Conservation (phyloP, 2,888 invertebrate species). For the Himalopsyche kuldschensis region DNA sequence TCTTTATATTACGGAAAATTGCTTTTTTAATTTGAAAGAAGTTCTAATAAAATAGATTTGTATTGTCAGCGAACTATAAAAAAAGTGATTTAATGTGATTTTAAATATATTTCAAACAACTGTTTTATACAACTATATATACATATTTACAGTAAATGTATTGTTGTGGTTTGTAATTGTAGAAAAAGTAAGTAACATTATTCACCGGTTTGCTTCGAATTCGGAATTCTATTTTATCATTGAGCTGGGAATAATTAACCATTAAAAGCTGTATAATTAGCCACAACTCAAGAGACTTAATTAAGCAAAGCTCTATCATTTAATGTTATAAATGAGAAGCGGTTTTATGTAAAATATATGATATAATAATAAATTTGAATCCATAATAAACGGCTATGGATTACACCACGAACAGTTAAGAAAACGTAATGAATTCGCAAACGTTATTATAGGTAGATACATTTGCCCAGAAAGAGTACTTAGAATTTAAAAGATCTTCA, state of each 20-base stretch:
- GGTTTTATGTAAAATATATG: background rate
- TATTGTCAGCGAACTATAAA: no score
- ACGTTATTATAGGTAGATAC: background rate
- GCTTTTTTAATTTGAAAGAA: no score
- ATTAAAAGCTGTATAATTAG: background rate
- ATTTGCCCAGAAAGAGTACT: background rate
- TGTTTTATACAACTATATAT: no score
- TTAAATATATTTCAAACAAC: no score
- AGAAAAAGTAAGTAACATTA: background rate
- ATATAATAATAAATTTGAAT: background rate
- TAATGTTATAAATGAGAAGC: background rate
- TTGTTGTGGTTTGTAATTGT: background rate
- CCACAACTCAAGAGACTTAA: background rate
- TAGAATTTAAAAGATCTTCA: background rate
- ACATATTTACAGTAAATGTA: background rate
- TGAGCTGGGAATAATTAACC: background rate
- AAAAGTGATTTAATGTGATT: no score
- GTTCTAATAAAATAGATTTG: no score
- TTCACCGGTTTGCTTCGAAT: background rate
- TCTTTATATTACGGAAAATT: no score
- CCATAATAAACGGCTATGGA: background rate
- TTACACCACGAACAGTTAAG: background rate
- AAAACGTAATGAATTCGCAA: slow-evolving; percentile 3
- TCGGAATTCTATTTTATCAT: background rate
- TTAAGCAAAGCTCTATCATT: background rate